Conservation (phyloP, 2,888 invertebrate genomes). For the Petrolisthes manimaculis region DNA sequence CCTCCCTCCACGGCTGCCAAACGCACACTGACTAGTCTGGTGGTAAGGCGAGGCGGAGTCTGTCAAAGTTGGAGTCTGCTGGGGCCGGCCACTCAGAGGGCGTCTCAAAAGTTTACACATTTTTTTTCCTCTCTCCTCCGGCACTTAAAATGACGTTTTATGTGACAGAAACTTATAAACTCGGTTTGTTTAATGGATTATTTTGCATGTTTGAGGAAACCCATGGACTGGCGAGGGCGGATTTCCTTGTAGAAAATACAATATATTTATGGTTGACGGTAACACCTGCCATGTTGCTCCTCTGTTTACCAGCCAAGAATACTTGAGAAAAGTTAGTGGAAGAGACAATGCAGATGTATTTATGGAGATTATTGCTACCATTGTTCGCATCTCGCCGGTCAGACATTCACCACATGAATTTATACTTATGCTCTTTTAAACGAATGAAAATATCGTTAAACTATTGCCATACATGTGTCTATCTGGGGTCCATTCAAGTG, state of each 20-base stretch:
- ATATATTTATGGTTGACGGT: background rate
- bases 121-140: background rate
- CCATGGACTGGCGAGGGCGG: background rate
- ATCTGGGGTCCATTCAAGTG: too few relatives aligned
- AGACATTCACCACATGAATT: too few relatives aligned
- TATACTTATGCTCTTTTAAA: too few relatives aligned
- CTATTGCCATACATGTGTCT: too few relatives aligned
- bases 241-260: conserved; percentile 1
- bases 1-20: conserved; percentile 49
- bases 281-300: conserved; percentile 8
- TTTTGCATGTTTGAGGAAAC: conserved; percentile 6
- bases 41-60: background rate
- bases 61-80: conserved; percentile 31
- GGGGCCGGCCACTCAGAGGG: conserved; percentile 40
- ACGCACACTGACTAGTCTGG: conserved; percentile 41
- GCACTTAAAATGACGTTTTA: conserved; percentile 1
- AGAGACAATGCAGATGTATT: background rate
- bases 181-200: conserved; percentile 17
- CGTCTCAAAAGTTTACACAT: conserved; percentile 34
- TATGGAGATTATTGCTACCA: background rate
- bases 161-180: conserved; percentile 10
- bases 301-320: background rate
- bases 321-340: background rate
- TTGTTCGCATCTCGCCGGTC: too few relatives aligned
- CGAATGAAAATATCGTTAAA: too few relatives aligned